Base-by-base conservation (phyloP, 2,797 vertebrate species). In the Siniperca undulata region DNA sequence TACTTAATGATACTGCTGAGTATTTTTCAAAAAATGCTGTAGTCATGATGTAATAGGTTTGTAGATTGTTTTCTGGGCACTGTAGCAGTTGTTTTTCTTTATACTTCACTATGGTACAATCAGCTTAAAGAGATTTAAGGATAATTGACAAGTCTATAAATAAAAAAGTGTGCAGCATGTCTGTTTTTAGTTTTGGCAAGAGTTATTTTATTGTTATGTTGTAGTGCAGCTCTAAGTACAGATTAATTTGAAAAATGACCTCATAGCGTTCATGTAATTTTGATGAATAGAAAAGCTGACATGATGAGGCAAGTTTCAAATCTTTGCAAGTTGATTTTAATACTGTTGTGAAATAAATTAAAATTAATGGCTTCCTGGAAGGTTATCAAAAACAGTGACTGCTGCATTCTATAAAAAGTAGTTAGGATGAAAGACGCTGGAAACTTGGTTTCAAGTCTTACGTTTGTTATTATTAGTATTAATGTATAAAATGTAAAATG, bases 341-440 rank as follows among this genome's bases (percentile, higher is more conserved):
- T 55, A 46, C 13, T 40, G 14, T 60, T 70, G n/a, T 48, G 22
- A 74, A 76, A 72, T 34, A 40, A 60, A 62, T 70, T 2, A n/a
- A 50, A 66, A 62, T 3, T 17, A 12, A 60, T 38, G 4, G 3
- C 19, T 44, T 38, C 10, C 38, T 79, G 56, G 7, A 73, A 59
- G 14, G 8, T 40, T 64, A 30, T 5, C 36, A 34, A 53, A 38
- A 27, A 22, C 50, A 69, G 30, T 30, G 2, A 71, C 56, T 61
- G 42, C 13, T 40, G 14, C 17, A 36, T 36, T 68, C 8, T 62
- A 19, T 8, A 34, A 46, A 65, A 38, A n/a, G 27, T 3, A 8
- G 38, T 16, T 66, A 19, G n/a, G 10, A 61, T 30, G 17, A n/a
- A 52, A 46, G 10, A 13, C 19, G 11, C n/a, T 13, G 1, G 38